Conservation (phyloP, 37 sponge, comb jelly and placozoan genomes). For the Cliona cf. orientalis region DNA sequence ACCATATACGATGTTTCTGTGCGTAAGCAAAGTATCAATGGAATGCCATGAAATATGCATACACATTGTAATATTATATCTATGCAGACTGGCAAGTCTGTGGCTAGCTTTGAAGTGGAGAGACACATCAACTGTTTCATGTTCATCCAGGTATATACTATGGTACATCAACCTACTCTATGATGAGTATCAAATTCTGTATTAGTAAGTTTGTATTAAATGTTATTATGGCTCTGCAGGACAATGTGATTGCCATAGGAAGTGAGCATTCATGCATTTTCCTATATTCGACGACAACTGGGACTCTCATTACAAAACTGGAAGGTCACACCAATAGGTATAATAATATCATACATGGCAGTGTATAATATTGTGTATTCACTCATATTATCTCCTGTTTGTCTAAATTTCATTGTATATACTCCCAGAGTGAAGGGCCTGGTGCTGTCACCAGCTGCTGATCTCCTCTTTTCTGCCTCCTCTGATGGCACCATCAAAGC, state of each 20-base stretch:
- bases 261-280: slow-evolving; percentile 41
- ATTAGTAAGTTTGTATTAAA: not conserved
- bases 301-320: slow-evolving; percentile 21
- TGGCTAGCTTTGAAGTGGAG: slow-evolving; percentile 24
- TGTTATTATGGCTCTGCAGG: slow-evolving; percentile 40
- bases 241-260: slow-evolving; percentile 59
- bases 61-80: not conserved
- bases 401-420: slow-evolving; percentile 3
- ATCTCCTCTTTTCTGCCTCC: slow-evolving; percentile 66
- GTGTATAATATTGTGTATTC: not conserved
- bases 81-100: slow-evolving; percentile 42
- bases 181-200: not conserved
- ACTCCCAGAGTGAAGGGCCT: slow-evolving; percentile 59
- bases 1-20: slow-evolving; percentile 57
- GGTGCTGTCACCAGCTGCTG: slow-evolving; percentile 27
- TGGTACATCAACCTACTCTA: not conserved
- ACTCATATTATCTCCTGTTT: too few species aligned
- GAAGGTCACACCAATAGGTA: slow-evolving; percentile 73
- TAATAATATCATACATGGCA: not conserved
- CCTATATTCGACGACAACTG: slow-evolving; percentile 44
- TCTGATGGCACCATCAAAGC: slow-evolving; percentile 67
- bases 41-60: too few species aligned
- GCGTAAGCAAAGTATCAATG: not conserved
- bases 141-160: slow-evolving; percentile 50
- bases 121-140: slow-evolving; percentile 59